Base-by-base conservation (phyloP, 2,113 vertebrate species). In the Pagrus major region DNA sequence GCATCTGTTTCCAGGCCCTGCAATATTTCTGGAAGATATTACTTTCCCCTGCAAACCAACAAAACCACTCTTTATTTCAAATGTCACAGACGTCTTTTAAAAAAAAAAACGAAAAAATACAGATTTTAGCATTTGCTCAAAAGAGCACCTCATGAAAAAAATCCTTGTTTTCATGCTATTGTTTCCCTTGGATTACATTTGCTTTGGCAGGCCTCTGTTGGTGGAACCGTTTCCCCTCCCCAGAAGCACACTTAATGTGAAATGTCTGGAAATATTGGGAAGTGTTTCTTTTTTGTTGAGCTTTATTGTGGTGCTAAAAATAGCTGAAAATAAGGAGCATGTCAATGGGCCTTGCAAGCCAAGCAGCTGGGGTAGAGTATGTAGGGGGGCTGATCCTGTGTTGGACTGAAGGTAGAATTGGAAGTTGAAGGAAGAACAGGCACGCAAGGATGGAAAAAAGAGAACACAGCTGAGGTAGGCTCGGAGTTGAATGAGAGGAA, bases 291-390 rank as follows among this genome's bases (percentile, higher is more conserved):
- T 86, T 80, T 85, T 82, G 35, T 86, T 60, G 16, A 42, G 52
- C 82, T 90, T 90, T 93, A 92, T 93, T 94, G 92, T 93, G 85
- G 84, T 78, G 70, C 91, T 93, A 94, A 90, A 93, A 93, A 93
- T 93, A 94, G 87, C 20, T 8, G 5, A 80, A 72, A 80, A 76
- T 60, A 84, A 63, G 52, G 68, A 85, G 73, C 44, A 33, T 75
- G 89, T 89, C 77, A 78, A 25, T 41, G 20, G 64, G 41, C 49
- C 31, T 41, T 71, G 51, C 9, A 73, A 37, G 84, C 68, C 46
- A 54, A 77, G 66, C 55, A 71, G 70, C 75, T 52, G 71, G 21
- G 56, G 23, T 12, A 39, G 42, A 63, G 63, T 3, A 21, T 20
- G 76, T 39, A 33, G 44, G 52, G 52, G 51, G 78, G n/a, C 7